Percentiles rank a stretch among this genome's conserved stretches.
Conservation (phyloP, 1,140 invertebrate genomes). For the Rhagoletis pomonella region DNA sequence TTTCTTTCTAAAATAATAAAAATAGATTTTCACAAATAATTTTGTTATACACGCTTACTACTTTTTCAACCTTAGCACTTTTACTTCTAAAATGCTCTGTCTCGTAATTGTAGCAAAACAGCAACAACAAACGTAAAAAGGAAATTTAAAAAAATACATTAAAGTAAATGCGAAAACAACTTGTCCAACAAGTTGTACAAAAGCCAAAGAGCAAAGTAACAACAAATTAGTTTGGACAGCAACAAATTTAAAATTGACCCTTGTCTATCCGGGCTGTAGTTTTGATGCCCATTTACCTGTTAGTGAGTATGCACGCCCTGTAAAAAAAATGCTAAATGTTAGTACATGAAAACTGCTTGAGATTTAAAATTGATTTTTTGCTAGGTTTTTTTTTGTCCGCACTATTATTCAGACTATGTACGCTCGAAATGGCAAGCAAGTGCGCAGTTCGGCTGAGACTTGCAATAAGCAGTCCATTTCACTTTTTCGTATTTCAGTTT, state of each 20-base stretch:
- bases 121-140: not conserved
- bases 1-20: too few species aligned
- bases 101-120: not conserved
- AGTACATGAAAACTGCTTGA: too few species aligned
- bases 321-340: too few species aligned
- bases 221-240: constrained; percentile 30
- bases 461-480: not conserved
- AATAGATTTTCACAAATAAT: not conserved
- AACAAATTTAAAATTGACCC: not conserved
- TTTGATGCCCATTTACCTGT: too few species aligned
- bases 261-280: not conserved
- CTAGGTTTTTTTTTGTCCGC: too few species aligned
- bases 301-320: too few species aligned
- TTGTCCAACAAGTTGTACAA: not conserved
- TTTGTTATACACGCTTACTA: not conserved
- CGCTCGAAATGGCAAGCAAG: not conserved
- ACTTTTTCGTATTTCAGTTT: not conserved
- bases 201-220: constrained; percentile 6
- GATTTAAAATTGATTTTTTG: too few species aligned
- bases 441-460: not conserved
- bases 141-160: too few species aligned
- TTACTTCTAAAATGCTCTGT: not conserved
- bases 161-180: not conserved
- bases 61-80: not conserved
- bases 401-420: too few species aligned